Percentiles rank a stretch among this genome's conserved stretches.
Evolutionary conservation across 2,888 invertebrate genomes (phyloP).

Genomic region (Brenthis ino): DNA sequence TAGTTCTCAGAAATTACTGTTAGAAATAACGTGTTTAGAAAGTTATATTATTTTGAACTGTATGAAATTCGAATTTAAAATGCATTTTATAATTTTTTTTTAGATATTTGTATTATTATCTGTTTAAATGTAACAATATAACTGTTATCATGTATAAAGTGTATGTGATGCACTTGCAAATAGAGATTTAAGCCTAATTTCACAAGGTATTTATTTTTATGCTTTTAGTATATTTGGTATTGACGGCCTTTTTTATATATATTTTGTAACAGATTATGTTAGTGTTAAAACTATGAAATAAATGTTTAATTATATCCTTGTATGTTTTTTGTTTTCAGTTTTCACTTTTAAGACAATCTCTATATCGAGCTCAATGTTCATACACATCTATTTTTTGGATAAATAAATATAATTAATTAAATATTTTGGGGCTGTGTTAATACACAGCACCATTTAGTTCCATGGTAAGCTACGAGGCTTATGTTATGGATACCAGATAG

Average conservation of each 20-base stretch:
- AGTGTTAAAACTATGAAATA: constrained; percentile 19
- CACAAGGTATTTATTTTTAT: constrained; percentile 11
- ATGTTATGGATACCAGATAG: too few species aligned
- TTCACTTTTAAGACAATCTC: not conserved
- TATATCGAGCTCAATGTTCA: too few species aligned
- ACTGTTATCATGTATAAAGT: not conserved
- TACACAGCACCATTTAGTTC: too few species aligned
- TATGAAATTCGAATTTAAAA: constrained; percentile 31
- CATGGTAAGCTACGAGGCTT: too few species aligned
- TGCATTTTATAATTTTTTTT: constrained; percentile 30
- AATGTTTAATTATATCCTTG: constrained; percentile 17
- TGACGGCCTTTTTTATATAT: constrained; percentile 20
- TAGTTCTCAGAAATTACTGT: constrained; percentile 27
- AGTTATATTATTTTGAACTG: constrained; percentile 21
- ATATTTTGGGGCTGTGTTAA: too few species aligned
- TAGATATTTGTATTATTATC: constrained; percentile 10
- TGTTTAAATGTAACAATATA: constrained; percentile 3
- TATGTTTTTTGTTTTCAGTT: not conserved
- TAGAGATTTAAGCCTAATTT: constrained; percentile 24
- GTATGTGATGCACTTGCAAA: not conserved
- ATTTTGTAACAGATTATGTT: constrained; percentile 21
- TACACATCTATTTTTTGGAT: too few species aligned
- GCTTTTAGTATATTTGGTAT: constrained; percentile 10
- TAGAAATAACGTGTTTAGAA: constrained; percentile 19
- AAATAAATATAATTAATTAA: too few species aligned